These are phyloP conservation scores for Agonopterix alstromeriana DNA, from an alignment of 2,888 invertebrate species.

Conservation along the genomic window DNA sequence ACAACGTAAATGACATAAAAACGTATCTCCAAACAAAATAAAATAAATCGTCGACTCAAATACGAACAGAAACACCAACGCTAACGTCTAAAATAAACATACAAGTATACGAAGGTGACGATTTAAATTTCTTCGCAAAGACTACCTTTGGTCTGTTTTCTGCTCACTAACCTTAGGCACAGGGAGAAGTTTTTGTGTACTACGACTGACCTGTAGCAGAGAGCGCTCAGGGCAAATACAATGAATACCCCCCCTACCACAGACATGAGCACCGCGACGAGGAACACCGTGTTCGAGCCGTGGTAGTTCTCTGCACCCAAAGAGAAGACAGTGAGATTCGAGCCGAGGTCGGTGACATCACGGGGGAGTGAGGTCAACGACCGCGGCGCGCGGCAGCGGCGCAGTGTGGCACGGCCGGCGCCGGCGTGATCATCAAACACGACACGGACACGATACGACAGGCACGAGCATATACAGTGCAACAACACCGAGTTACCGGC, in stretches of 20 bases:
- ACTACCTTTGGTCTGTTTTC: conserved; percentile 86
- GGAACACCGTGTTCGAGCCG: conserved; percentile 98
- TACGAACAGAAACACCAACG: conserved; percentile 72
- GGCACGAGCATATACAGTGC: conserved; percentile 65
- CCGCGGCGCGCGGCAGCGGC: conserved; percentile 33
- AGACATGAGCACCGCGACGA: conserved; percentile 98
- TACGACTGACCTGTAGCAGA: conserved; percentile 99
- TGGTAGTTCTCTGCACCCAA: conserved; percentile 93
- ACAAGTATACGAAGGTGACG: conserved; percentile 77
- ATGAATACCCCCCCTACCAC: conserved; percentile 99
- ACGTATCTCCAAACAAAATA: conserved; percentile 48
- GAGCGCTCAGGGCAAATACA: conserved; percentile 98
- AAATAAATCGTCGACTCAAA: conserved; percentile 69
- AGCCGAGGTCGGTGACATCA: conserved; percentile 30
- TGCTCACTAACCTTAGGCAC: conserved; percentile 99
- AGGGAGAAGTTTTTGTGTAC: conserved; percentile 99
- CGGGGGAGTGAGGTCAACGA: conserved; percentile 43
- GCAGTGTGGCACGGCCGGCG: conserved; percentile 25
- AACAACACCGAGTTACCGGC: conserved; percentile 70
- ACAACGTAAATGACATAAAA: conserved; percentile 70
- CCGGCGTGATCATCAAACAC: conserved; percentile 27
- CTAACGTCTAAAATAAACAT: conserved; percentile 75
- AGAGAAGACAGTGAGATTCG: conserved; percentile 56
- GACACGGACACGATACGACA: conserved; percentile 48
- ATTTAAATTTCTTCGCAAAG: conserved; percentile 76